phyloP scores from a whole-genome alignment of 2,113 vertebrate genomes.

The Tenebrosternarchus preto region DNA sequence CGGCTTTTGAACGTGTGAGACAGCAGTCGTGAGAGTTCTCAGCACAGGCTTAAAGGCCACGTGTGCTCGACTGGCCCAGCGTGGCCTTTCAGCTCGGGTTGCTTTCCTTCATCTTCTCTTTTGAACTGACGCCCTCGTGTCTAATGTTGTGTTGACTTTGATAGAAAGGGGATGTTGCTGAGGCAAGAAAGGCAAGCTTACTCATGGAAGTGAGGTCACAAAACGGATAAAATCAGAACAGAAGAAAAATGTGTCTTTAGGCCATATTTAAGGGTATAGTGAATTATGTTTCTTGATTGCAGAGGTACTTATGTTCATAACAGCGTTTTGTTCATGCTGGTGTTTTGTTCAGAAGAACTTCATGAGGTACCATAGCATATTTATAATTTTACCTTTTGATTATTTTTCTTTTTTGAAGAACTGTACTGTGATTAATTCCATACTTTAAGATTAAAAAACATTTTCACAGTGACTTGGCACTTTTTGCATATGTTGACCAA shows the following conservation, averaged over 20 bases:
- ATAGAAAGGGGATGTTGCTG: neutral
- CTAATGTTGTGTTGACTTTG: slow-evolving; percentile 26
- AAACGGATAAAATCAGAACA: no score
- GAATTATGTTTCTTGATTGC: neutral
- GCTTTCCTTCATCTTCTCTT: slow-evolving; percentile 24
- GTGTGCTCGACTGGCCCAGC: slow-evolving; percentile 27
- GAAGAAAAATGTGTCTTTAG: neutral
- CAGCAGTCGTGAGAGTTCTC: slow-evolving; percentile 43
- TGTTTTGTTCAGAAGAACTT: neutral
- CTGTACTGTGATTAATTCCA: neutral
- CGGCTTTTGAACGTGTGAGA: slow-evolving; percentile 32
- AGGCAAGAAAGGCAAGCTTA: neutral
- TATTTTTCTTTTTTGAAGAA: neutral
- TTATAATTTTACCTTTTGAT: neutral
- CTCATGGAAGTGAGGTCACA: no score
- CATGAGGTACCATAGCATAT: neutral
- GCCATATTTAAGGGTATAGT: neutral
- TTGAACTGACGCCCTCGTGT: slow-evolving; percentile 15
- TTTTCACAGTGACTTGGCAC: no score
- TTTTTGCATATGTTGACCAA: no score
- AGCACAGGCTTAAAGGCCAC: slow-evolving; percentile 44
- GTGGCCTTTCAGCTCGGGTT: slow-evolving; percentile 41
- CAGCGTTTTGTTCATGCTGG: no score
- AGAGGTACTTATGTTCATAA: no score
- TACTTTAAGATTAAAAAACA: neutral